Base-by-base conservation (phyloP, 2,888 invertebrate species). In the Pristionchus fissidentatus region DNA sequence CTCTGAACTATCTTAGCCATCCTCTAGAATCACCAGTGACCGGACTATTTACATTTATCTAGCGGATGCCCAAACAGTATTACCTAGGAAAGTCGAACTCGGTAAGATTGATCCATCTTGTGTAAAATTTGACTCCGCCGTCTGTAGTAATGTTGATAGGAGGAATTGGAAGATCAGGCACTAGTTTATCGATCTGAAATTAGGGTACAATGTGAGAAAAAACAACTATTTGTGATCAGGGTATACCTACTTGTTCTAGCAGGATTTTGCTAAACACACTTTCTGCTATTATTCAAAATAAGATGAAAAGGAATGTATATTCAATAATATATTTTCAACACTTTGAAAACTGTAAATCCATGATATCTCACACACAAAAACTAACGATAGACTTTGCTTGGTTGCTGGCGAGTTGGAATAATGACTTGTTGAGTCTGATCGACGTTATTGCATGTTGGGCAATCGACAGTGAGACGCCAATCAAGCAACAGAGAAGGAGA, bases 61-160 rank as follows among this genome's bases (percentile, higher is more conserved):
- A n/a, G n/a, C n/a, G n/a, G n/a, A n/a, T n/a, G n/a, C n/a, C n/a
- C n/a, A n/a, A 35, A 38, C n/a, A 3, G 32, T 22, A 22, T 15
- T 8, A 70, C 70, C 70, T 41, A 26, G 70, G 70, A 43, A 70
- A 70, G 32, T 70, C 70, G 26, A 70, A 70, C 3, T 70, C 41
- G 2, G 70, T 70, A 8, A 70, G 22, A 8, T 41, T 70, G n/a
- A 43, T 70, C 26, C 7, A 41, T 7, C 43, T 38, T 41, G 35
- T 35, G 26, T 15, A 7, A 70, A 70, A 43, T 22, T 13, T 43
- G 8, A 70, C 22, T 15, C 55, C 43, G 19, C n/a, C 10, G 15
- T 35, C 70, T 8, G 4, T 43, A 19, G 43, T 70, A 3, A 70
- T 41, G n/a, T 41, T 41, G 13, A 70, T n/a, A 4, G 3, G 8